Evolutionary conservation across 2,888 invertebrate genomes (phyloP).

Genomic region (Nemotelus pantherinus): DNA sequence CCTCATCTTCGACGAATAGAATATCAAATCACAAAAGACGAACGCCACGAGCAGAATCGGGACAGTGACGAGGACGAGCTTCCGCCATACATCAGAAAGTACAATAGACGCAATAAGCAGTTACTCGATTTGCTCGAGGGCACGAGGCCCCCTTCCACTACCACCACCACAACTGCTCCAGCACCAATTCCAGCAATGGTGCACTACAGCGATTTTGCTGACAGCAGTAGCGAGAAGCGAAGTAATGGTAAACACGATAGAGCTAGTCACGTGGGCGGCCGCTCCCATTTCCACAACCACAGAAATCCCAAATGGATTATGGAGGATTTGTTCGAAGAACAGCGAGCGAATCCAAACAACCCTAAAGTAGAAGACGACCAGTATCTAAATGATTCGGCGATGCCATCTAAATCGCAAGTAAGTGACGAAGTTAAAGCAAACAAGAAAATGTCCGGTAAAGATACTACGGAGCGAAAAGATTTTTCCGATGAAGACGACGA

Average conservation of each 20-base stretch:
- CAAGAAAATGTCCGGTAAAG: slow-evolving; percentile 43
- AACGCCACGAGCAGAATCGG: slow-evolving; percentile 44
- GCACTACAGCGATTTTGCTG: slow-evolving; percentile 55
- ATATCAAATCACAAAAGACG: slow-evolving; percentile 57
- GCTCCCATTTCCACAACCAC: slow-evolving; percentile 55
- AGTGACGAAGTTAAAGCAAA: slow-evolving; percentile 40
- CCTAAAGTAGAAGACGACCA: slow-evolving; percentile 49
- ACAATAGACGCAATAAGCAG: slow-evolving; percentile 63
- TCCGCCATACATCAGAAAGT: slow-evolving; percentile 63
- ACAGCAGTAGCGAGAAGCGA: slow-evolving; percentile 48
- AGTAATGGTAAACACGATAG: slow-evolving; percentile 54
- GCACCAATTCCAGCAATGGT: slow-evolving; percentile 56
- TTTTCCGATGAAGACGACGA: slow-evolving; percentile 47
- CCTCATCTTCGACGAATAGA: slow-evolving; percentile 62
- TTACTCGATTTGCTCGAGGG: slow-evolving; percentile 62
- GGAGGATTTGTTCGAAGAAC: slow-evolving; percentile 59
- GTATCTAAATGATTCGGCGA: slow-evolving; percentile 45
- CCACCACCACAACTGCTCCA: slow-evolving; percentile 35
- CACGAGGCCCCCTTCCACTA: slow-evolving; percentile 58
- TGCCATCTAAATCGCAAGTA: slow-evolving; percentile 49
- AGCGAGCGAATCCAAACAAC: slow-evolving; percentile 53
- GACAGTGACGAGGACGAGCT: slow-evolving; percentile 57
- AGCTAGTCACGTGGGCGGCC: not conserved
- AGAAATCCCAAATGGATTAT: slow-evolving; percentile 54
- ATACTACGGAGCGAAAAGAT: slow-evolving; percentile 21